Base-by-base conservation (phyloP, 1,140 invertebrate genomes). In the Rhagoletis pomonella region DNA sequence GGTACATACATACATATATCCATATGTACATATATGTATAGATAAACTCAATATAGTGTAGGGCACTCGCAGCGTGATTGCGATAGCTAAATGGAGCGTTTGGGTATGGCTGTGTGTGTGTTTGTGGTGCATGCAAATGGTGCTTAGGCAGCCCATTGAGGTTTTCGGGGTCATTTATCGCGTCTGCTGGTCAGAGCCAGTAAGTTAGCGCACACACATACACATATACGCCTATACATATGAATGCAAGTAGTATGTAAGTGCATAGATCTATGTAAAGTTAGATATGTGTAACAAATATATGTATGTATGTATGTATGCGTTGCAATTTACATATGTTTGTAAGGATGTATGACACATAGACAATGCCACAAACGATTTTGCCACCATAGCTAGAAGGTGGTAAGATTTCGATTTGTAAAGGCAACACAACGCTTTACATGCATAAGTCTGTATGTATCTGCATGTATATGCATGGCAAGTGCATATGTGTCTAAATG, bases 81-180 rank as follows among this genome's bases (percentile, higher is more conserved):
- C 55, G 47, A 55, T n/a, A n/a, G 47, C 50, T 81, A 81, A 81
- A 81, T 81, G 47, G 73, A 81, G n/a, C 47, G 42, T 47, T 12
- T 55, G 42, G 3, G 4, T 58, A 14, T 17, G 14, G 3, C 10
- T 73, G 44, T 73, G 12, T 69, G 14, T 50, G 44, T 81, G 44
- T 77, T 1, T 77, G 12, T 47, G 2, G 69, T 17, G 55, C 67
- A 44, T 73, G 42, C 39, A 73, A 73, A 73, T 58, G n/a, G 73
- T 81, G 84, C 58, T 85, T 85, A 85, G 55, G 29, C 64, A 86
- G 86, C 62, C 86, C 86, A 86, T 86, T 86, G 86, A 65, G 86
- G 86, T 86, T 86, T 86, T 86, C 62, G 86, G 86, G 86, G 86
- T 86, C 86, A 86, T 86, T 86, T 86, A 86, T 50, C 60, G 86